Conservation (phyloP, 1,140 invertebrate genomes). For the Meteorus sp. region DNA sequence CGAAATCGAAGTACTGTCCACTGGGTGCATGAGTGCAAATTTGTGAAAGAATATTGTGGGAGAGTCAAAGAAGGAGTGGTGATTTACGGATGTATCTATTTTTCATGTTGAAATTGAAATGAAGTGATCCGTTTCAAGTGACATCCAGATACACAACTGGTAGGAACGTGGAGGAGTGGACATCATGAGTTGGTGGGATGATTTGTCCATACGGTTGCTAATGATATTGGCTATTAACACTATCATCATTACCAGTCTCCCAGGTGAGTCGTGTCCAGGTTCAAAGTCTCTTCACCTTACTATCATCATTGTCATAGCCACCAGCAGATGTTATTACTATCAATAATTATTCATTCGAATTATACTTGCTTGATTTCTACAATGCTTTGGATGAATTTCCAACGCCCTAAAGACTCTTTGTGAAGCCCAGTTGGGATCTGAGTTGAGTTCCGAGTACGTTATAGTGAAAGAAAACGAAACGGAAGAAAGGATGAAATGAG, state of each 20-base stretch:
- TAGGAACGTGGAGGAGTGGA: neutral
- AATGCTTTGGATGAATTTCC: no score
- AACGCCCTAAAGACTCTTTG: no score
- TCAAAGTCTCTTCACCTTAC: neutral
- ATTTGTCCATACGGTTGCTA: slow-evolving; percentile 10
- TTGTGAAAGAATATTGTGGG: no score
- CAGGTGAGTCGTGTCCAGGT: slow-evolving; percentile 23
- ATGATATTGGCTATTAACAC: slow-evolving; percentile 17
- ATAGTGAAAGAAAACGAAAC: no score
- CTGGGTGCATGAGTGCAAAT: no score
- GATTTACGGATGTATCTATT: neutral
- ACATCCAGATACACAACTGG: no score
- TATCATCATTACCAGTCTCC: slow-evolving; percentile 7
- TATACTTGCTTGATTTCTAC: no score
- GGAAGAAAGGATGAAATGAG: no score
- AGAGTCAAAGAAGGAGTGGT: neutral
- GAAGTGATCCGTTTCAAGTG: slow-evolving; percentile 2
- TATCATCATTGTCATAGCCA: neutral
- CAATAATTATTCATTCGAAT: neutral
- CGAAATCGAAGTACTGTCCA: neutral
- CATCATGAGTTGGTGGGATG: slow-evolving; percentile 10
- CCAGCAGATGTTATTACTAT: no score
- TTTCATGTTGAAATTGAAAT: neutral
- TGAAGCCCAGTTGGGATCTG: no score
- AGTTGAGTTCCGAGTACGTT: no score